A percentile compares a stretch with the other conserved stretches of the same genome.
Conservation (phyloP, 2,797 vertebrate genomes). For the Rhyacichthys aspro region DNA sequence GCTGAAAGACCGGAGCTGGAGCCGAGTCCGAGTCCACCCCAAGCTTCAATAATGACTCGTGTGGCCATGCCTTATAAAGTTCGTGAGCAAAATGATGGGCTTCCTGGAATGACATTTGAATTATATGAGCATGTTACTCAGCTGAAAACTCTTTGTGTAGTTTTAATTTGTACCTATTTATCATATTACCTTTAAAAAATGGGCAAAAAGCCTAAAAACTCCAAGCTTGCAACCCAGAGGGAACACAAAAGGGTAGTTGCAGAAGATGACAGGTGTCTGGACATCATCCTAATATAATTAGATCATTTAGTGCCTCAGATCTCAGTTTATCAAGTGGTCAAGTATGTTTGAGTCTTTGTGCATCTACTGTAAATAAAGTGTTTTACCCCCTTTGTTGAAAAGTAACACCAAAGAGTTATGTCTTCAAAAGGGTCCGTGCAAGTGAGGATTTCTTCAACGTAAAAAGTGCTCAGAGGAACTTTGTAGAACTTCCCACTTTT, state of each 20-base stretch:
- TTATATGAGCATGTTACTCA: background rate
- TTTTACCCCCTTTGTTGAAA: constrained; percentile 55
- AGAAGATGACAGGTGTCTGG: constrained; percentile 62
- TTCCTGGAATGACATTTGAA: constrained; percentile 30
- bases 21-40: background rate
- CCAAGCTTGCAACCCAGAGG: constrained; percentile 55
- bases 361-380: too few species aligned
- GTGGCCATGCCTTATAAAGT: fast-evolving
- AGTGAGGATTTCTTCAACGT: constrained; percentile 47
- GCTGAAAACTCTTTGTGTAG: background rate
- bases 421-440: fast-evolving
- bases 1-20: constrained; percentile 43
- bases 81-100: fast-evolving
- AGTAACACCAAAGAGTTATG: constrained; percentile 34
- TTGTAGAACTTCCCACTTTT: constrained; percentile 58
- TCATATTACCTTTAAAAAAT: constrained; percentile 41
- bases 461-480: constrained; percentile 71
- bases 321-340: background rate
- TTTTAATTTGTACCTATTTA: background rate
- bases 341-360: background rate
- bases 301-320: background rate
- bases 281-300: constrained; percentile 45
- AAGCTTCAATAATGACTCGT: fast-evolving
- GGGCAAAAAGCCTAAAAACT: constrained; percentile 37
- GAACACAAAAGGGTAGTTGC: constrained; percentile 74